Evolutionary conservation across 2,888 invertebrate species (phyloP), one percentile per base, ranked within the genome.

Genomic region (Pachydiplax longipennis): DNA sequence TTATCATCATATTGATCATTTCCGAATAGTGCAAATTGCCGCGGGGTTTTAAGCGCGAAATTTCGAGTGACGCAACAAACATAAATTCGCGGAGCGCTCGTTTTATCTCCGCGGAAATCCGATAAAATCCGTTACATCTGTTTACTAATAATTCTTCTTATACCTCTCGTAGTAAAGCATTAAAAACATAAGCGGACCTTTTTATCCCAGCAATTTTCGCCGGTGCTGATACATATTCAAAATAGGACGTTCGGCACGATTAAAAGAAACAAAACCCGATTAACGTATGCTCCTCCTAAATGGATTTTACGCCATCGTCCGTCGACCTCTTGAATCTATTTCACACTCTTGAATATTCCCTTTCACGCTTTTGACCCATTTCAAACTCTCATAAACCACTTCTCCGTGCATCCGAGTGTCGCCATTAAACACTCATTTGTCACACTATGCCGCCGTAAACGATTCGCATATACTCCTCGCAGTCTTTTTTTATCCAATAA

Each of bases 331-430:
- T 13, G 73, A 73, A 73, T 25, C 25, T 31, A 73, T 31, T 31
- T 25, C 13, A 73, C 73, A 12, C n/a, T 73, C 65, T 73, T 31
- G 73, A 31, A 73, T 73, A 73, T 73, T 73, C 73, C 73, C 73
- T 73, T 73, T 73, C 73, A 73, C 73, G 73, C 73, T 73, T 73
- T 73, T 73, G 73, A 73, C 73, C 73, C 73, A 73, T 73, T 73
- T 73, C 73, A 25, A 73, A 31, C 31, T 31, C 13, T 73, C 73
- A 18, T 73, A 73, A 73, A 73, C 73, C 73, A 31, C 73, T 73
- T 31, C 73, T 73, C 73, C 8, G 31, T 13, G 25, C 73, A 73
- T 73, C 73, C 73, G 73, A 73, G 73, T 31, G 31, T 73, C 73
- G 31, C 73, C 73, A 73, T 73, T 73, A 73, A 73, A 73, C 73